Conservation (phyloP, 2,113 vertebrate species). For the Ctenomys sociabilis region DNA sequence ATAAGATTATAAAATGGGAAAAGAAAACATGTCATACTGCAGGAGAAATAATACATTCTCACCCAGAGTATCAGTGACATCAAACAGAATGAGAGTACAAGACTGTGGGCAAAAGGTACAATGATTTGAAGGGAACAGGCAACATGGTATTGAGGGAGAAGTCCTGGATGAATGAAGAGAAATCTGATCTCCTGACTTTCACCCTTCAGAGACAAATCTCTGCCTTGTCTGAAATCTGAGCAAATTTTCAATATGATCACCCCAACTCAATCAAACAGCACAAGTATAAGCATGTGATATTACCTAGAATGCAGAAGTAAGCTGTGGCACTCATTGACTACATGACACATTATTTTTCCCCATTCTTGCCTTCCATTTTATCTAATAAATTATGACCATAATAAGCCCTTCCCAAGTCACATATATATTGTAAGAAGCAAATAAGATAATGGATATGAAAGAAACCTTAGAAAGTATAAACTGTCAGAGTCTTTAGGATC, state of each 20-base stretch:
- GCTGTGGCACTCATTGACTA: not conserved
- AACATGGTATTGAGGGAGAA: not conserved
- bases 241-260: constrained; percentile 27
- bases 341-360: constrained; percentile 30
- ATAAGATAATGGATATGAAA: constrained; percentile 49
- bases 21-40: not conserved
- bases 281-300: not conserved
- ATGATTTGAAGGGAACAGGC: not conserved
- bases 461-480: constrained; percentile 18
- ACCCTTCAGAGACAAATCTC: not conserved
- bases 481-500: not conserved
- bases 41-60: constrained; percentile 30
- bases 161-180: not conserved
- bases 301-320: constrained; percentile 2
- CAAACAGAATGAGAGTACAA: not conserved
- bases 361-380: constrained; percentile 15
- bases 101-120: not conserved
- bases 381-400: not conserved
- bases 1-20: not conserved
- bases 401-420: constrained; percentile 6
- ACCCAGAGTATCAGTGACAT: not conserved
- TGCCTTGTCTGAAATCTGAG: not conserved
- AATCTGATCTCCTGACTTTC: constrained; percentile 27
- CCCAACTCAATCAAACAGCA: not conserved
- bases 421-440: constrained; percentile 27